Percentiles rank a stretch among this genome's conserved stretches.
Conservation (phyloP, 2,888 invertebrate species). For the Sphaerophoria taeniata region DNA sequence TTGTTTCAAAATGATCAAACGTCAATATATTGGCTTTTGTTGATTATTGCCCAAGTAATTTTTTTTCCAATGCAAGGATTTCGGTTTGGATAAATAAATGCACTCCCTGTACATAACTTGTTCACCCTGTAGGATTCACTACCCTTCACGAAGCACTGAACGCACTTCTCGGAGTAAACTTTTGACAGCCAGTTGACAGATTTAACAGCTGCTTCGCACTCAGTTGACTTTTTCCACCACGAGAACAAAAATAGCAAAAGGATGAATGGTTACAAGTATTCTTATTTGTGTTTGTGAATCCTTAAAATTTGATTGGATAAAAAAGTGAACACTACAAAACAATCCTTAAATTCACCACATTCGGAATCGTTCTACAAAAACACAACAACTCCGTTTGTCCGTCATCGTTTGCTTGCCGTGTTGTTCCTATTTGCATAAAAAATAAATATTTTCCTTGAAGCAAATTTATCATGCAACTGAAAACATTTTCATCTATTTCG, state of each 20-base stretch:
- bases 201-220: neutral
- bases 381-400: conserved; percentile 2
- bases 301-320: neutral
- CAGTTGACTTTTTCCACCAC: conserved; percentile 1
- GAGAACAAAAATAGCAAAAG: neutral
- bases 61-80: too few relatives aligned
- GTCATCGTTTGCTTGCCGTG: neutral
- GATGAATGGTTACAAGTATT: neutral
- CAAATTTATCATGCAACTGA: neutral
- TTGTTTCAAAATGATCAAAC: too few relatives aligned
- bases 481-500: conserved; percentile 52
- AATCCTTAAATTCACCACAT: conserved; percentile 39
- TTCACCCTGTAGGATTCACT: too few relatives aligned
- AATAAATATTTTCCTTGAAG: neutral
- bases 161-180: neutral
- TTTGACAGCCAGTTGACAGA: neutral
- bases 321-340: neutral
- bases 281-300: conserved; percentile 2
- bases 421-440: conserved; percentile 18
- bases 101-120: too few relatives aligned
- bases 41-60: too few relatives aligned
- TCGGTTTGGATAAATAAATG: too few relatives aligned
- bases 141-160: neutral
- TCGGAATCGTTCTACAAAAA: conserved; percentile 28
- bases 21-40: too few relatives aligned